Base-by-base conservation (phyloP, 1,140 invertebrate genomes). In the Neuroterus valhalla region DNA sequence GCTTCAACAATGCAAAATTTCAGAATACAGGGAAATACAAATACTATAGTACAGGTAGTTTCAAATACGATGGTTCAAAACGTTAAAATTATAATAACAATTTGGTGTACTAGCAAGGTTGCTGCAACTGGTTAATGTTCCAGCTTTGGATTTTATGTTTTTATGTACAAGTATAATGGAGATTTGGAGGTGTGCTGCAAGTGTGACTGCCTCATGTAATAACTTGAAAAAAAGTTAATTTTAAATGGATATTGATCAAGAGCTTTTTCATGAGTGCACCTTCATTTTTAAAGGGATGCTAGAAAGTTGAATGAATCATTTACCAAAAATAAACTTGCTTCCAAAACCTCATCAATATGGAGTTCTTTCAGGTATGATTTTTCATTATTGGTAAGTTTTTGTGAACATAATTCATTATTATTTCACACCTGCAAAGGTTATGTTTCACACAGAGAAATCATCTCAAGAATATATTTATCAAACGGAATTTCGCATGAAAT, bases 1-100 rank as follows among this genome's bases (percentile, higher is more conserved):
- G n/a, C 55, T 62, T 23, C n/a, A 62, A 38, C 14, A 62, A 38
- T 62, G 26, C 55, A 62, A 38, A 14, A n/a, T 62, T 55, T 55
- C 31, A n/a, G 23, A 62, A 62, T 62, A 62, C 52, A 11, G 21
- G 52, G 2, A 48, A 48, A 48, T 48, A 17, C 4, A 48, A 48
- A 48, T n/a, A 48, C 46, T 38, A 38, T 38, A 10, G 31, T 10
- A 38, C 46, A 48, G 17, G 46, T 8, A 17, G 17, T 8, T 48
- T 17, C 5, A 48, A 19, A 48, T 48, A 48, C 46, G 46, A 5
- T 48, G 46, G 46, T 48, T 19, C 8, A 48, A 31, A 31, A 31
- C 15, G 23, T 62, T 31, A 62, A 62, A 52, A 52, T 38, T 21
- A 23, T 21, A 8, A 52, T 52, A 23, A 12, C 50, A 52, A 23